phyloP scores from a whole-genome alignment of 2,888 invertebrate species.

The Pseudanteris insignis region DNA sequence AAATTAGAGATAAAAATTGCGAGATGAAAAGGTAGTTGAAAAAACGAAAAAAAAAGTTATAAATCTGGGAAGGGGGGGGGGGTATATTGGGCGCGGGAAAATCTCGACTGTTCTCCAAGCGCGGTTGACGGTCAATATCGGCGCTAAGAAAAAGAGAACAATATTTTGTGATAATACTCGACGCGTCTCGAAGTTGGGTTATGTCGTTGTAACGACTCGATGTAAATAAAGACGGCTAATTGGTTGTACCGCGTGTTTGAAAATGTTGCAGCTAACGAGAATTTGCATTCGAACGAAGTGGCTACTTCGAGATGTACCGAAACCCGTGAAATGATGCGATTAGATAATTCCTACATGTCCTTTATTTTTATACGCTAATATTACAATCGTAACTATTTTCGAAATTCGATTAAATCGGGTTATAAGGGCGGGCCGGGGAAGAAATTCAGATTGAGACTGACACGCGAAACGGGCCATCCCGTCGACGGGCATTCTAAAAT shows the following conservation, averaged over 20 bases:
- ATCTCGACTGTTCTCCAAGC: conserved; percentile 40
- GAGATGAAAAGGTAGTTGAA: too few relatives aligned
- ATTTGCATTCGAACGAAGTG: conserved; percentile 7
- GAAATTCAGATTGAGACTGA: too few relatives aligned
- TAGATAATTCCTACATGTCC: conserved; percentile 16
- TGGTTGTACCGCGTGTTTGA: conserved; percentile 1
- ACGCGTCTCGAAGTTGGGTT: conserved; percentile 28
- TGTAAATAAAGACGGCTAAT: conserved; percentile 18
- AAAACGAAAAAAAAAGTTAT: neutral
- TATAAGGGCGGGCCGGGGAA: too few relatives aligned
- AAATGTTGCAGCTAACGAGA: conserved; percentile 11
- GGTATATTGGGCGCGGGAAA: too few relatives aligned
- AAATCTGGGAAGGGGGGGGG: too few relatives aligned
- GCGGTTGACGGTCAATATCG: conserved; percentile 34
- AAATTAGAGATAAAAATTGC: conserved; percentile 9
- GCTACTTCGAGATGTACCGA: conserved; percentile 21
- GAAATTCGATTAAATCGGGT: too few relatives aligned
- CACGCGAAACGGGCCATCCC: too few relatives aligned
- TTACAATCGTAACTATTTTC: conserved; percentile 18
- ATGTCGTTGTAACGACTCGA: conserved; percentile 10
- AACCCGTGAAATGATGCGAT: too few relatives aligned
- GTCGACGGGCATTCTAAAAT: too few relatives aligned
- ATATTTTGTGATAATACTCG: conserved; percentile 40
- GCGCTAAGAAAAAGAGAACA: conserved; percentile 32
- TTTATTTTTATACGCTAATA: conserved; percentile 34